Base-by-base conservation (phyloP, 2,888 invertebrate genomes). In the Dione vanillae region DNA sequence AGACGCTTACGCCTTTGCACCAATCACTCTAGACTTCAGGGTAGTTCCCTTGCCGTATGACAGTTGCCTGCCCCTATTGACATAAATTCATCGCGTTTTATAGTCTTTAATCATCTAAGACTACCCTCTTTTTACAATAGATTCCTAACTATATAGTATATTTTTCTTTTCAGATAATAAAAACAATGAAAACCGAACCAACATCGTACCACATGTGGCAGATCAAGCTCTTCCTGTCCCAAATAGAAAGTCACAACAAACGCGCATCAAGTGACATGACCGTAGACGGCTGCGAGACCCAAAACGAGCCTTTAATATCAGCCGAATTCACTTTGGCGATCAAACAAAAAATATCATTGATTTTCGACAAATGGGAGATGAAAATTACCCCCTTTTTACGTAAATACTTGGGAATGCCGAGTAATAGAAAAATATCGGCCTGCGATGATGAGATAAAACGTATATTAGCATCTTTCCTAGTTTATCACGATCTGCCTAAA, bases 141-240 rank as follows among this genome's bases (percentile, higher is more conserved):
- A n/a, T n/a, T n/a, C n/a, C n/a, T 27, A 27, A 27, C 5, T 9
- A 2, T n/a, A 19, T n/a, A n/a, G n/a, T 9, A 16, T 40, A 62
- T 66, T 43, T 14, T 9, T 59, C 20, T 81, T 85, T 73, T 27
- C 93, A 96, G 94, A 94, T 94, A 75, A 84, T 95, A 74, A 94
- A 94, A 77, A 87, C 89, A 65, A 89, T 95, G 81, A 89, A 90
- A 67, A 86, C 85, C 0, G 86, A 92, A 16, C 94, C 95, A 0
- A 94, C 89, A 3, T 85, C 94, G 0, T 89, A 94, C 79, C 94
- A 96, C 79, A 90, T 96, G 20, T 97, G 97, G 97, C 97, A 97
- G 84, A 94, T 97, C 58, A 97, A 96, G 82, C 90, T 96, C 0
- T 90, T 95, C 6, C 94, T 94, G 2, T 93, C 95, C 0, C 95